A percentile compares a stretch with the other conserved stretches of the same genome.
Evolutionary conservation across 1,140 invertebrate species (phyloP).

Genomic region (Lineus longissimus): DNA sequence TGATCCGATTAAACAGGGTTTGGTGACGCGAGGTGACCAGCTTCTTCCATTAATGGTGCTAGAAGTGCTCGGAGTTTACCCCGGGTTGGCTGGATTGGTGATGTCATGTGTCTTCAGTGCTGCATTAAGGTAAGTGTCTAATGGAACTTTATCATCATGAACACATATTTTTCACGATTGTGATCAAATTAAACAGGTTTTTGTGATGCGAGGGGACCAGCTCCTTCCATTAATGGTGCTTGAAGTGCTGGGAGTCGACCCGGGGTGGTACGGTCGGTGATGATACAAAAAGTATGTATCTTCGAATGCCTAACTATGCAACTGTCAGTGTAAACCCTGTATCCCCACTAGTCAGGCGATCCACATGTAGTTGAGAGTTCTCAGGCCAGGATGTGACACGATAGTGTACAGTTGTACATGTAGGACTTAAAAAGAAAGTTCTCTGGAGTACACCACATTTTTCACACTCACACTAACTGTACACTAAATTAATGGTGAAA

Average conservation of each 20-base stretch:
- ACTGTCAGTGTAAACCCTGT: no score
- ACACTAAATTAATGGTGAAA: no score
- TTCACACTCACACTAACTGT: no score
- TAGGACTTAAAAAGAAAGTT: no score
- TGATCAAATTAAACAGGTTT: conserved; percentile 68
- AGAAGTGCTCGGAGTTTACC: conserved; percentile 67
- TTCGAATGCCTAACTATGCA: no score
- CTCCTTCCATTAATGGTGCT: conserved; percentile 77
- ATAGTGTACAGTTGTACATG: no score
- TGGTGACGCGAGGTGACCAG: conserved; percentile 54
- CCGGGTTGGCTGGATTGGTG: conserved; percentile 79
- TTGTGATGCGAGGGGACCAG: conserved; percentile 54
- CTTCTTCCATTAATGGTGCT: conserved; percentile 77
- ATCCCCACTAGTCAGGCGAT: no score
- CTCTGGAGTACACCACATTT: no score
- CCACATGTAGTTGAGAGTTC: no score
- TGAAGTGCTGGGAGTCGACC: conserved; percentile 67
- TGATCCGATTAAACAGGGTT: conserved; percentile 68
- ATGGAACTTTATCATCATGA: conserved; percentile 80
- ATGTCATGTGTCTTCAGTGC: conserved; percentile 82
- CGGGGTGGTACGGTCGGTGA: conserved; percentile 81
- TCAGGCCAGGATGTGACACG: no score
- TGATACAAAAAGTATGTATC: no score
- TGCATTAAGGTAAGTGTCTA: conserved; percentile 63
- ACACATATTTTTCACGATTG: conserved; percentile 74